These are phyloP conservation scores for Apodemus sylvaticus DNA, from an alignment of 2,113 vertebrate genomes.

Conservation along the genomic window DNA sequence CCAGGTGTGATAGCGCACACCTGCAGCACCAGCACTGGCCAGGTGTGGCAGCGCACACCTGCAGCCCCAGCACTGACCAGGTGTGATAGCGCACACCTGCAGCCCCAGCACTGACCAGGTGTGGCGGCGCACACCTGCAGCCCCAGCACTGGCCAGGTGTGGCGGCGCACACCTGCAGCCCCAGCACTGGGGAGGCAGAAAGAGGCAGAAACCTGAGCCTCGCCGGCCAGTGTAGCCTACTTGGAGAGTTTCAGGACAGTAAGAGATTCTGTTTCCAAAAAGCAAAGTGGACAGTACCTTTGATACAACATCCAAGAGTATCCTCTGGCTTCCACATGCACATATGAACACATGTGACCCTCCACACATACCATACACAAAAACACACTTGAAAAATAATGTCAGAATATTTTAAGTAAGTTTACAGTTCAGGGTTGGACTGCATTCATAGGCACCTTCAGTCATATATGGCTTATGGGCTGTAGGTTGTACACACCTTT, in stretches of 20 bases:
- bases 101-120: neutral
- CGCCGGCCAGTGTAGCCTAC: neutral
- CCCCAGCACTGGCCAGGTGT: neutral
- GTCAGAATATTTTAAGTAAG: neutral
- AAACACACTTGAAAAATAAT: neutral
- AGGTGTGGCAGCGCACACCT: neutral
- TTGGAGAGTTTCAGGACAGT: neutral
- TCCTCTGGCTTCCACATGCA: neutral
- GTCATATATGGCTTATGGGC: neutral
- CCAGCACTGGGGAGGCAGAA: neutral
- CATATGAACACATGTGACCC: neutral
- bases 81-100: neutral
- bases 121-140: neutral
- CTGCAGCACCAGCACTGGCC: neutral
- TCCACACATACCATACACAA: neutral
- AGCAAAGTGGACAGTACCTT: neutral
- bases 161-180: neutral
- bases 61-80: neutral
- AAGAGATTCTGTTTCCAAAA: neutral
- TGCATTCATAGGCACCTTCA: neutral
- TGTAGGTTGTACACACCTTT: neutral
- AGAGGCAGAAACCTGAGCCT: neutral
- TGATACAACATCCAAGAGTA: neutral
- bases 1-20: no score
- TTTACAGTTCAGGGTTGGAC: neutral